A percentile compares a stretch with the other conserved stretches of the same genome.
Evolutionary conservation across 1,140 invertebrate species (phyloP).

Genomic region (Drosophila insularis): DNA sequence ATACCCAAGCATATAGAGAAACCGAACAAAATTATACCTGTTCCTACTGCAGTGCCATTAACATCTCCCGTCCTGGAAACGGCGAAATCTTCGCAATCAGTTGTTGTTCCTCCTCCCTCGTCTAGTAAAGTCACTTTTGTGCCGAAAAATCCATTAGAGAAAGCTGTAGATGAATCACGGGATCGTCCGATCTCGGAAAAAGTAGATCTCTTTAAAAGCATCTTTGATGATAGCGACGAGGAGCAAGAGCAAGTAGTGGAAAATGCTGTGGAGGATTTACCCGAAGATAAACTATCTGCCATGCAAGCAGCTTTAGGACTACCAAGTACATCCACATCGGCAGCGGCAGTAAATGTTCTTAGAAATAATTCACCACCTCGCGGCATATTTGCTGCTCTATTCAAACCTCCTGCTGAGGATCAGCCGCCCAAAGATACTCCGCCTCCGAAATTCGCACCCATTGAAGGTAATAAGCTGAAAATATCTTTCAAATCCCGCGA

Average conservation of each 20-base stretch:
- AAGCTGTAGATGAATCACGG: slow-evolving; percentile 76
- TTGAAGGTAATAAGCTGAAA: slow-evolving; percentile 61
- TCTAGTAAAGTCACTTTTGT: slow-evolving; percentile 45
- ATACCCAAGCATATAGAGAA: slow-evolving; percentile 70
- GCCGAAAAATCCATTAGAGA: slow-evolving; percentile 65
- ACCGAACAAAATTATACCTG: slow-evolving; percentile 5
- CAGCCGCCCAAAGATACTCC: neutral
- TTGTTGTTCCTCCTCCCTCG: slow-evolving; percentile 7
- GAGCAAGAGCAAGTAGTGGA: slow-evolving; percentile 34
- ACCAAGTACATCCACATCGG: slow-evolving; percentile 56
- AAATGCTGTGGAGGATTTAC: neutral
- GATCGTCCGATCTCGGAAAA: slow-evolving; percentile 83
- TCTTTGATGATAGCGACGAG: slow-evolving; percentile 85
- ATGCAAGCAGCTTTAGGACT: slow-evolving; percentile 53
- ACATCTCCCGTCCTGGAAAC: neutral
- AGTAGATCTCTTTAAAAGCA: slow-evolving; percentile 85
- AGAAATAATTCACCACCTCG: slow-evolving; percentile 87
- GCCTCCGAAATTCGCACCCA: slow-evolving; percentile 55
- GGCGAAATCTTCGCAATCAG: neutral
- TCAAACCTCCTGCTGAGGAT: slow-evolving; percentile 36
- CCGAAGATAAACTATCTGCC: slow-evolving; percentile 43
- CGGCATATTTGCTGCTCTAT: slow-evolving; percentile 89
- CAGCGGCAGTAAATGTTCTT: slow-evolving; percentile 83
- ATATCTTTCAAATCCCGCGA: slow-evolving; percentile 58
- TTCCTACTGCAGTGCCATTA: neutral